Percentiles rank a stretch among this genome's conserved stretches.
Evolutionary conservation across 2,113 vertebrate species (phyloP).

Genomic region (Myiozetetes cayanensis): DNA sequence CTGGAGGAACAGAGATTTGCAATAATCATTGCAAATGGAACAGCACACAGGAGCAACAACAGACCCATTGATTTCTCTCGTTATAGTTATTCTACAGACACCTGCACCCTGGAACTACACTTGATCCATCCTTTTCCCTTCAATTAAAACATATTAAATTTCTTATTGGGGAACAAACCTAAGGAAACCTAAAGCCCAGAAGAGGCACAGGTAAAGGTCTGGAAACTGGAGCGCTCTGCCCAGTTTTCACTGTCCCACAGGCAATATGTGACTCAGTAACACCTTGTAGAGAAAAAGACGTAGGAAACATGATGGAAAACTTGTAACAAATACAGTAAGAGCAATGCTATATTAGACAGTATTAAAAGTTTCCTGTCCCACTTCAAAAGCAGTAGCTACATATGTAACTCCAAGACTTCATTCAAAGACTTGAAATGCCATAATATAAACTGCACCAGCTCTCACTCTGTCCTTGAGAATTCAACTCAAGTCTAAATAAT

Average conservation of each 20-base stretch:
- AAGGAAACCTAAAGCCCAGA: background rate
- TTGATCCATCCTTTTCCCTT: background rate
- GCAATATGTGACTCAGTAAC: background rate
- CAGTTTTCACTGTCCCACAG: background rate
- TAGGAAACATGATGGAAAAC: background rate
- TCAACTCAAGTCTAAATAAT: background rate
- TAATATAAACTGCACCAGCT: background rate
- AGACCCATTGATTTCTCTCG: background rate
- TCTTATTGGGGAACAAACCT: background rate
- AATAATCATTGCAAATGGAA: background rate
- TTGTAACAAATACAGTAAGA: background rate
- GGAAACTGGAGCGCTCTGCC: background rate
- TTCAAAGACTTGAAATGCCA: background rate
- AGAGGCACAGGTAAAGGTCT: background rate
- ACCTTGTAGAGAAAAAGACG: background rate
- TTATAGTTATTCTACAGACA: background rate
- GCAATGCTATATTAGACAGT: background rate
- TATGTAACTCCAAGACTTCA: background rate
- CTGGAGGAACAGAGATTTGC: background rate
- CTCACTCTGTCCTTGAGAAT: background rate
- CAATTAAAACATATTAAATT: background rate
- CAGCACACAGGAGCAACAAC: background rate
- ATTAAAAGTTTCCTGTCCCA: background rate
- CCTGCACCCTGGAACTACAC: background rate
- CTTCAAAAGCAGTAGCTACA: background rate